Base-by-base conservation (phyloP, 2,113 vertebrate genomes). In the Bagarius yarrelli region DNA sequence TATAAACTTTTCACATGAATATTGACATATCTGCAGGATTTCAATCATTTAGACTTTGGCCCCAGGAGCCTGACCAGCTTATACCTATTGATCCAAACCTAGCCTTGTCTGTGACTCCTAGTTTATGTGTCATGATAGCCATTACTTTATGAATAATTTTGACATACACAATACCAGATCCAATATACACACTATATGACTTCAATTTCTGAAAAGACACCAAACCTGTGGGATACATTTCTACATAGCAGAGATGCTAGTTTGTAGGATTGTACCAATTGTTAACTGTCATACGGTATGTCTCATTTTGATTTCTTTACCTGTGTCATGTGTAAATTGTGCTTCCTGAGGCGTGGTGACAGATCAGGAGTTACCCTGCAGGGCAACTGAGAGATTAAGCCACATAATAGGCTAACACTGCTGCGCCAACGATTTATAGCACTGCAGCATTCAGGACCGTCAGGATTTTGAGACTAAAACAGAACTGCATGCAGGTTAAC, bases 311-410 rank as follows among this genome's bases (percentile, higher is more conserved):
- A 85, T 85, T 84, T 83, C 89, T 87, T 89, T 88, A 89, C 90
- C 91, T 78, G 90, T 92, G 91, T 91, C 92, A 92, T 93, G 90
- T 93, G 91, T 92, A 93, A 93, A 93, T 93, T 91, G 92, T 91
- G 90, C 89, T 91, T 92, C 92, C 92, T 91, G 89, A 92, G 92
- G 91, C 88, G 88, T 90, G 85, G 87, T 83, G 87, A 82, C 67
- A 80, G 76, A 79, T 88, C 84, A 81, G 74, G 76, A 82, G 64
- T 85, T 84, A 86, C 89, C 85, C 85, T 86, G 85, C 87, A 77
- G 85, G 83, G 87, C 84, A 86, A 56, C 78, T 81, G 78, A 81
- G 78, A 84, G 83, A 86, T 85, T 83, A 85, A 67, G 60, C 81
- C 63, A 81, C 70, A 87, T 87, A 87, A 85, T 85, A 75, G 78